These are phyloP conservation scores for Lasius fuliginosus DNA, from an alignment of 2,888 invertebrate species.

Conservation along the genomic window DNA sequence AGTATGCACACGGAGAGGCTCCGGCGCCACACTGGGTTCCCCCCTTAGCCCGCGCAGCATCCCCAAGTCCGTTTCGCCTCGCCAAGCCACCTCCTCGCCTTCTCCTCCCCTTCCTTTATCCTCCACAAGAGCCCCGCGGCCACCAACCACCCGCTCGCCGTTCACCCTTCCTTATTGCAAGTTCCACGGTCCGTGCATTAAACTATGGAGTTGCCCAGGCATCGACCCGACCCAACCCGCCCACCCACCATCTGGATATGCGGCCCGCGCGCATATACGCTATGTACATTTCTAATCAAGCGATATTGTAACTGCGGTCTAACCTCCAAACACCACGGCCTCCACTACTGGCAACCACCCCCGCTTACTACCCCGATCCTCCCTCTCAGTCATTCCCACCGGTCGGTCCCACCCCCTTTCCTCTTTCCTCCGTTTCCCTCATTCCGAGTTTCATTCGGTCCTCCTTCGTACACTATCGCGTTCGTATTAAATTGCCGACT, in stretches of 20 bases:
- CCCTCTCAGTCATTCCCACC: constrained; percentile 52
- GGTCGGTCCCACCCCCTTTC: constrained; percentile 42
- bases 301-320: constrained; percentile 87
- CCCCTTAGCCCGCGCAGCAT: constrained; percentile 41
- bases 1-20: constrained; percentile 66
- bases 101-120: constrained; percentile 65
- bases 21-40: constrained; percentile 50
- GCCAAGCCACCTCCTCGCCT: constrained; percentile 59
- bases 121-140: constrained; percentile 58
- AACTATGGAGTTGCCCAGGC: constrained; percentile 85
- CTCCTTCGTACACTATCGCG: constrained; percentile 80
- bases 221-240: constrained; percentile 83
- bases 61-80: constrained; percentile 43
- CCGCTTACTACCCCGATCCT: constrained; percentile 35
- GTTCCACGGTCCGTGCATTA: constrained; percentile 85
- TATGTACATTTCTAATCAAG: constrained; percentile 87
- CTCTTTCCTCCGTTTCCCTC: constrained; percentile 45
- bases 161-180: constrained; percentile 85
- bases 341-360: constrained; percentile 67
- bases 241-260: constrained; percentile 84
- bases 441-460: constrained; percentile 52
- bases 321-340: constrained; percentile 86
- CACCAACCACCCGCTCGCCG: constrained; percentile 58
- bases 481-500: constrained; percentile 80
- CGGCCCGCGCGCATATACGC: constrained; percentile 84